Evolutionary conservation across 2,797 vertebrate species (phyloP).

Genomic region (Rhinoraja longicauda): DNA sequence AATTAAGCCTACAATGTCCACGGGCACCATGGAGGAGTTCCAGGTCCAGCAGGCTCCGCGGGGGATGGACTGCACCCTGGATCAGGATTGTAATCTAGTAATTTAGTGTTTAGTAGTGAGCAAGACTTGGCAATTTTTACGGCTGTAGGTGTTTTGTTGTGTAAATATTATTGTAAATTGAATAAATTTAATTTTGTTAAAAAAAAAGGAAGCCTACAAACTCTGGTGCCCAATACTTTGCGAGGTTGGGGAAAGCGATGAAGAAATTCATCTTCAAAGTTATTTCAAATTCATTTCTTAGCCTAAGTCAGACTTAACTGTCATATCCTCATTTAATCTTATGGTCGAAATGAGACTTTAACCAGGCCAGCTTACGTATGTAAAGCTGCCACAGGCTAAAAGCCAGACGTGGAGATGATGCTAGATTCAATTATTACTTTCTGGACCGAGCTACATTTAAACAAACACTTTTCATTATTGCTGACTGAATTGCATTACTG

Average conservation of each 20-base stretch:
- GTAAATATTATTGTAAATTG: too few species aligned
- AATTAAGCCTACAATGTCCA: too few species aligned
- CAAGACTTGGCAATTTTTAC: too few species aligned
- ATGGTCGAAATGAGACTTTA: not conserved
- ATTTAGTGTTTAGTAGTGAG: too few species aligned
- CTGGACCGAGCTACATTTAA: not conserved
- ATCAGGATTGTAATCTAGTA: too few species aligned
- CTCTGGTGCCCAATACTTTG: not conserved
- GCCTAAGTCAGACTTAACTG: not conserved
- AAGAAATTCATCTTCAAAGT: not conserved
- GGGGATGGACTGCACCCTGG: too few species aligned
- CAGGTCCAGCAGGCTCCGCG: too few species aligned
- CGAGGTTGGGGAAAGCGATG: not conserved
- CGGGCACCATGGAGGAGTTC: too few species aligned
- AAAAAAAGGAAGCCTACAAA: too few species aligned
- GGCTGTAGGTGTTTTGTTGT: too few species aligned
- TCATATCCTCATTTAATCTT: not conserved
- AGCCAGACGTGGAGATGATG: not conserved
- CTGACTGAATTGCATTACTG: not conserved
- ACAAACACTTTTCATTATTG: not conserved
- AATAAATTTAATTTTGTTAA: too few species aligned
- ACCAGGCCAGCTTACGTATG: not conserved
- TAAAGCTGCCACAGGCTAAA: not conserved
- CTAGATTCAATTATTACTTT: not conserved
- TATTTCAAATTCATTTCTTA: not conserved